Conservation (phyloP, 2,113 vertebrate genomes). For the Poecile atricapillus region DNA sequence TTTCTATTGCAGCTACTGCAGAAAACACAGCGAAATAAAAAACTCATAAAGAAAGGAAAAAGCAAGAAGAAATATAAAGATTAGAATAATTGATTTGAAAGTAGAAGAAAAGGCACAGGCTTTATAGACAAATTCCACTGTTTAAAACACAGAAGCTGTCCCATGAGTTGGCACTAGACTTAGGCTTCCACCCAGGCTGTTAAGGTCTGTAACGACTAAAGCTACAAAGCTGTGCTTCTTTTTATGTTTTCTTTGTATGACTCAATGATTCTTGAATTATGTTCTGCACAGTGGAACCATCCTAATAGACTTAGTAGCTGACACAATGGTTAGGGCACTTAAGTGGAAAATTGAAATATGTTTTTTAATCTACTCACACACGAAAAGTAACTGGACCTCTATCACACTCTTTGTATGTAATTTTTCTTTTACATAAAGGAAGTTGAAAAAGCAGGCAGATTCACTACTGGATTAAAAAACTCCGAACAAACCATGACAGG, state of each 20-base stretch:
- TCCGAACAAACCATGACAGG: not conserved
- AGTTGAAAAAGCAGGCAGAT: not conserved
- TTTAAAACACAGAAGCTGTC: not conserved
- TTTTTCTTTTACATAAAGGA: not conserved
- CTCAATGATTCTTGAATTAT: conserved; percentile 34
- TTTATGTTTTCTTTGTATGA: conserved; percentile 26
- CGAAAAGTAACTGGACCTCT: not conserved
- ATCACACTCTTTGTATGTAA: not conserved
- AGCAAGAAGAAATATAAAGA: not conserved
- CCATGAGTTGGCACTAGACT: not conserved
- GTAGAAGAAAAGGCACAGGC: not conserved
- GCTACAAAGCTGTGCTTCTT: not conserved
- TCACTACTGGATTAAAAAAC: not conserved
- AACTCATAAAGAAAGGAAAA: not conserved
- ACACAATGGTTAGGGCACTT: not conserved
- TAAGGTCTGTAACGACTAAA: not conserved
- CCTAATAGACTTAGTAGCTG: conserved; percentile 26
- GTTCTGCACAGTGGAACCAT: conserved; percentile 37
- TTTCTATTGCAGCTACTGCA: not conserved
- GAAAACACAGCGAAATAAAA: not conserved
- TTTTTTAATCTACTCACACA: not conserved
- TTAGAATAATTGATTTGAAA: not conserved
- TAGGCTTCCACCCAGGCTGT: not conserved
- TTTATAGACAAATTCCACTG: not conserved
- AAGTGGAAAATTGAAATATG: conserved; percentile 56